Evolutionary conservation across 2,888 invertebrate genomes (phyloP), one percentile per base, ranked within the genome.

Genomic region (Erpobdella octoculata): DNA sequence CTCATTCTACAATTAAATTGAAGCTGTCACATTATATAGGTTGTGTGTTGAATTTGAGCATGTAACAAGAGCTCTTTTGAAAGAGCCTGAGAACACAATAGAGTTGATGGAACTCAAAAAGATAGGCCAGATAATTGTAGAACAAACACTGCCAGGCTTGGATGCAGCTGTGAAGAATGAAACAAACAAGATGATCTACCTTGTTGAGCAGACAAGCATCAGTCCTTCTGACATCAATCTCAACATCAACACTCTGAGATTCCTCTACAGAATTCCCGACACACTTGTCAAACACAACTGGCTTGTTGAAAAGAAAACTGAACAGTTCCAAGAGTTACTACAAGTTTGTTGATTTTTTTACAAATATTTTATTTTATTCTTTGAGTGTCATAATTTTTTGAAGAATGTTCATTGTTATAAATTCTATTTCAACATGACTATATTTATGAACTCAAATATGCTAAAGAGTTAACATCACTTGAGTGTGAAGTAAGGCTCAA

Each of bases 151-250:
- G 0, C 84, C 86, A 0, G 87, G 89, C 75, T 89, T 93, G 88
- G 91, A 93, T 81, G 88, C 89, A 71, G 87, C 89, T 58, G 84
- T 94, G 9, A 79, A 86, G 86, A 76, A 79, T 71, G 81, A 82
- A 18, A 80, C 81, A 73, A 81, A 82, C 64, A 75, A 83, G 15
- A 89, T 94, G 67, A 83, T 89, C 65, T 93, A 93, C 84, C 85
- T 95, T 9, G 89, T 91, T 5, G 92, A 94, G 82, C 90, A 91
- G 79, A 88, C 89, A 0, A 85, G 86, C 6, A 89, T 92, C 77
- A 89, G 91, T 0, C 89, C 92, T 0, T 85, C 91, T 4, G 92
- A 95, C 84, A 89, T 94, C 79, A 91, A 93, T 79, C 89, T 91
- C 53, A 94, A 93, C 80, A 91, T 90, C 76, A 89, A 89, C 77